These are phyloP conservation scores for Gambusia holbrooki DNA, from an alignment of 2,113 vertebrate species.

Conservation along the genomic window DNA sequence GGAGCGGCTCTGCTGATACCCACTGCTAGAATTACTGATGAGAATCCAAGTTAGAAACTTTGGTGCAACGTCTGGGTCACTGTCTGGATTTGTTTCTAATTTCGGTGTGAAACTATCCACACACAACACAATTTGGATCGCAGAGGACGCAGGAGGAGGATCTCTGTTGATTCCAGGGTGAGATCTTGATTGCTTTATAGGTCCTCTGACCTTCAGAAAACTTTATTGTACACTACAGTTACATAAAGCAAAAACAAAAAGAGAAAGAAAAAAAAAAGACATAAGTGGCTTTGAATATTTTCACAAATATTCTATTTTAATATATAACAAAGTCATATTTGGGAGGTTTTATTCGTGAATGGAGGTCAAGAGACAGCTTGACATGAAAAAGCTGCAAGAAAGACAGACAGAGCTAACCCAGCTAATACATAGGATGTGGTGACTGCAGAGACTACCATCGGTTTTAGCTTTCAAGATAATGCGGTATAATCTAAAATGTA, in stretches of 20 bases:
- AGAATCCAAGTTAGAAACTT: slow-evolving; percentile 20
- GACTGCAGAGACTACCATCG: too few species aligned
- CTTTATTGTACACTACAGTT: neutral
- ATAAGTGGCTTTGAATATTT: neutral
- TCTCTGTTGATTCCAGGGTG: neutral
- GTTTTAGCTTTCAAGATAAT: too few species aligned
- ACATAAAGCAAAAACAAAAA: neutral
- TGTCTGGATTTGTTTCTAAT: slow-evolving; percentile 29
- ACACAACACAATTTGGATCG: slow-evolving; percentile 6
- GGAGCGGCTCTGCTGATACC: neutral
- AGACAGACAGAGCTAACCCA: too few species aligned
- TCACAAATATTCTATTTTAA: neutral
- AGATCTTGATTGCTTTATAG: neutral
- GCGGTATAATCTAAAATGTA: too few species aligned
- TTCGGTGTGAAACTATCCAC: slow-evolving; percentile 2
- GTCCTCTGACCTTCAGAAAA: neutral
- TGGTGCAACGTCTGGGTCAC: slow-evolving; percentile 20
- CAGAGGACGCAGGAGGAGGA: neutral
- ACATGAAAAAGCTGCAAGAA: too few species aligned
- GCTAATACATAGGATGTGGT: too few species aligned
- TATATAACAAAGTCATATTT: neutral
- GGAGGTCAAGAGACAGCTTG: too few species aligned
- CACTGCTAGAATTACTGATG: slow-evolving; percentile 6
- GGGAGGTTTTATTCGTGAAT: too few species aligned
- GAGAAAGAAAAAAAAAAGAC: too few species aligned